phyloP scores from a whole-genome alignment of 2,888 invertebrate genomes.

The Cotesia congregata region DNA sequence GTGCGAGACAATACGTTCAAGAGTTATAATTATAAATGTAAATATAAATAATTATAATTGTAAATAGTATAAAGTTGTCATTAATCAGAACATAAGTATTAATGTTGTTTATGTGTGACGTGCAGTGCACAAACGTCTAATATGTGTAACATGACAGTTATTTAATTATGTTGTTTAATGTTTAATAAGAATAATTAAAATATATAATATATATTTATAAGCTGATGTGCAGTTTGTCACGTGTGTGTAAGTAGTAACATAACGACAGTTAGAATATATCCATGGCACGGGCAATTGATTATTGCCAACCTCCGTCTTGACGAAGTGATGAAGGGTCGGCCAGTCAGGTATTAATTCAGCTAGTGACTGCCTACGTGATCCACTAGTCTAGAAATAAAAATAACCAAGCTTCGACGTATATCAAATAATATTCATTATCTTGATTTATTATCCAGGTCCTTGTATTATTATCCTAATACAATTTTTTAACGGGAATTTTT shows the following conservation, averaged over 20 bases:
- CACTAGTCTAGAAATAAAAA: conserved; percentile 66
- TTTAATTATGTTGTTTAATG: too few species aligned
- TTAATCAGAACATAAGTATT: conserved; percentile 12
- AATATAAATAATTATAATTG: too few species aligned
- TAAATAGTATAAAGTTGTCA: too few species aligned
- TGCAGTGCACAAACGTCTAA: conserved; percentile 46
- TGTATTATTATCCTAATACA: conserved; percentile 7
- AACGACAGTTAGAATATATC: neutral
- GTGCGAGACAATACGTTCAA: conserved; percentile 41
- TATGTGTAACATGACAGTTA: too few species aligned
- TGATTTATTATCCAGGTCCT: conserved; percentile 1
- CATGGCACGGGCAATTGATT: conserved; percentile 42
- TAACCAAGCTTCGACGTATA: conserved; percentile 21
- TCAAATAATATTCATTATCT: neutral
- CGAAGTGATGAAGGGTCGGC: conserved; percentile 89
- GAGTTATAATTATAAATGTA: neutral
- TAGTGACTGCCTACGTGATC: conserved; percentile 87
- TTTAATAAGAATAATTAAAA: neutral
- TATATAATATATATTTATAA: neutral
- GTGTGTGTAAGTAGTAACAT: conserved; percentile 7
- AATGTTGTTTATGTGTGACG: conserved; percentile 11
- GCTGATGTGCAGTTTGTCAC: conserved; percentile 1
- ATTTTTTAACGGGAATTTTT: neutral
- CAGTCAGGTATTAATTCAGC: conserved; percentile 97
- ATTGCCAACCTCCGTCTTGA: conserved; percentile 86